Conservation (phyloP, 2,888 invertebrate genomes). For the Bruchidius siliquastri region DNA sequence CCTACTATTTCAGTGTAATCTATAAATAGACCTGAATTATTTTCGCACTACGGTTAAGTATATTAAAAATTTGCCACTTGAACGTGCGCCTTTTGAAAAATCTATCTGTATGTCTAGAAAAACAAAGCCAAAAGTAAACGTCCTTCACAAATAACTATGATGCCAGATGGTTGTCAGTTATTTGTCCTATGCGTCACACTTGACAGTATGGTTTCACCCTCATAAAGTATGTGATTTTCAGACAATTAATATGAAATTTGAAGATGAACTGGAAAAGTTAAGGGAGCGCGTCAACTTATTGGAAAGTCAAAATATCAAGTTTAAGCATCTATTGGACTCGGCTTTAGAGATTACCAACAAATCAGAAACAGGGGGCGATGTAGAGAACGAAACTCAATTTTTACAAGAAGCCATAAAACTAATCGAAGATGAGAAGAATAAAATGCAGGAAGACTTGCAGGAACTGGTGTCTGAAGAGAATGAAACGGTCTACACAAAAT, state of each 20-base stretch:
- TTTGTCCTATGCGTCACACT: not conserved
- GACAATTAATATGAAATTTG: conserved; percentile 24
- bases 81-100: too few relatives aligned
- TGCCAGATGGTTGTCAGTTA: not conserved
- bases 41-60: too few relatives aligned
- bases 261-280: conserved; percentile 28
- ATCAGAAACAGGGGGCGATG: conserved; percentile 9
- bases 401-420: conserved; percentile 22
- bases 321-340: conserved; percentile 25
- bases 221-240: not conserved
- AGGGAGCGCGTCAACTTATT: conserved; percentile 21
- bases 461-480: conserved; percentile 12
- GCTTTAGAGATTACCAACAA: conserved; percentile 23
- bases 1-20: too few relatives aligned
- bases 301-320: conserved; percentile 26
- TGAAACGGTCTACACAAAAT: conserved; percentile 8
- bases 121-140: too few relatives aligned
- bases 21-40: too few relatives aligned
- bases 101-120: too few relatives aligned
- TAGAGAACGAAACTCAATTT: conserved; percentile 20
- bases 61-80: too few relatives aligned
- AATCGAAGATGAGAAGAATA: conserved; percentile 24
- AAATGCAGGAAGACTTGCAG: conserved; percentile 23
- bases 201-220: not conserved
- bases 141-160: too few relatives aligned